Conservation (phyloP, 1,140 invertebrate genomes). For the Diorhabda sublineata region DNA sequence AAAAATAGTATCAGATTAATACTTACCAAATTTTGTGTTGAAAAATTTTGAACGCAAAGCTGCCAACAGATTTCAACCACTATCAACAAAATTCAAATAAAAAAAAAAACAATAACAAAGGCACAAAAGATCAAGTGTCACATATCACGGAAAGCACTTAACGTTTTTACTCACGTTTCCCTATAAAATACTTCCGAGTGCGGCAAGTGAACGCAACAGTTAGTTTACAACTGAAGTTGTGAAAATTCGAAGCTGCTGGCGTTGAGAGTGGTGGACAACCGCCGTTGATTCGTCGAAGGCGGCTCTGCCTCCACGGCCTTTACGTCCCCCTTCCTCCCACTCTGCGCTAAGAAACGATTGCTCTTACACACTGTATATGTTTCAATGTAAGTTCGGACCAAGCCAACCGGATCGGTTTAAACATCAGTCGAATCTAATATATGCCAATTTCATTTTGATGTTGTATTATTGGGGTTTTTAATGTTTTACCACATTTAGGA, state of each 20-base stretch:
- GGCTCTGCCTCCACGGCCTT: conserved; percentile 17
- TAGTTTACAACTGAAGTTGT: conserved; percentile 12
- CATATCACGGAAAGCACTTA: conserved; percentile 9
- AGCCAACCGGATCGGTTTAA: too few species aligned
- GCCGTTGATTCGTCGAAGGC: conserved; percentile 9
- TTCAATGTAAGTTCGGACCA: too few species aligned
- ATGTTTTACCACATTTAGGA: too few species aligned
- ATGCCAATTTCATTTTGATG: too few species aligned
- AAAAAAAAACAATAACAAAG: conserved; percentile 8
- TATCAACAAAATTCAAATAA: conserved; percentile 1
- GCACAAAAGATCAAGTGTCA: conserved; percentile 11
- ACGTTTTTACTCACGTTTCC: not conserved
- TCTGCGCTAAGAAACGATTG: conserved; percentile 11
- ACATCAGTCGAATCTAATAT: too few species aligned
- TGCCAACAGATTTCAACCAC: not conserved
- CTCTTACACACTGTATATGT: conserved; percentile 4
- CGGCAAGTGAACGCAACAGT: conserved; percentile 1
- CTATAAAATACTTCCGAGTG: not conserved
- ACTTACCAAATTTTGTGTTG: too few species aligned
- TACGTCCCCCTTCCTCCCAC: conserved; percentile 15
- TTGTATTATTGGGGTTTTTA: too few species aligned
- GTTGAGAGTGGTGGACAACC: conserved; percentile 11
- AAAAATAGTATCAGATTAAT: too few species aligned
- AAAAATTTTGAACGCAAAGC: not conserved
- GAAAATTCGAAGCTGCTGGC: not conserved